phyloP scores from a whole-genome alignment of 2,888 invertebrate species.

The Scelioninae gen. 1 region DNA sequence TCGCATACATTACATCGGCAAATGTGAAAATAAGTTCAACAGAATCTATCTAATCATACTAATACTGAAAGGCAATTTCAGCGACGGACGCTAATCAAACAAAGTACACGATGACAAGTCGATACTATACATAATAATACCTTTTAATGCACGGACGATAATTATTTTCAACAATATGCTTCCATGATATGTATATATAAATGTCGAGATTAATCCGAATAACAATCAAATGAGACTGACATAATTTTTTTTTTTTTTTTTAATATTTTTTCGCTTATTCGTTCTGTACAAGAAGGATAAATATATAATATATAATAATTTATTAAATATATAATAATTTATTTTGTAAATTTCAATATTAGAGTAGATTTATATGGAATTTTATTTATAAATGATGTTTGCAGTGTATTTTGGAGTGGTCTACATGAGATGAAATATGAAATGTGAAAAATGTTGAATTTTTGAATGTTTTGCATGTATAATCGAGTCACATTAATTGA shows the following conservation, averaged over 20 bases:
- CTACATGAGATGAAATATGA: background rate
- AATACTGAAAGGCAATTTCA: conserved; percentile 69
- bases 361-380: too few species aligned
- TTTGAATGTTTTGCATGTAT: background rate
- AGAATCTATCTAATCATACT: conserved; percentile 70
- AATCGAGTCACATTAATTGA: conserved; percentile 49
- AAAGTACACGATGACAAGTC: conserved; percentile 69
- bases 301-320: too few species aligned
- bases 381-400: background rate
- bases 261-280: conserved; percentile 26
- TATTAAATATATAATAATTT: too few species aligned
- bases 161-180: conserved; percentile 66
- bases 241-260: background rate
- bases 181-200: conserved; percentile 37
- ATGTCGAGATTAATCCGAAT: conserved; percentile 54
- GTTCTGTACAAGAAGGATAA: background rate
- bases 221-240: conserved; percentile 36
- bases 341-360: too few species aligned
- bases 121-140: conserved; percentile 64
- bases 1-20: conserved; percentile 64
- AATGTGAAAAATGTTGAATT: background rate
- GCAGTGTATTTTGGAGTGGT: background rate
- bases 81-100: conserved; percentile 65
- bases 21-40: conserved; percentile 69
- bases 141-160: conserved; percentile 59